phyloP scores from a whole-genome alignment of 1,140 invertebrate species.

The Brachionus sp. region DNA sequence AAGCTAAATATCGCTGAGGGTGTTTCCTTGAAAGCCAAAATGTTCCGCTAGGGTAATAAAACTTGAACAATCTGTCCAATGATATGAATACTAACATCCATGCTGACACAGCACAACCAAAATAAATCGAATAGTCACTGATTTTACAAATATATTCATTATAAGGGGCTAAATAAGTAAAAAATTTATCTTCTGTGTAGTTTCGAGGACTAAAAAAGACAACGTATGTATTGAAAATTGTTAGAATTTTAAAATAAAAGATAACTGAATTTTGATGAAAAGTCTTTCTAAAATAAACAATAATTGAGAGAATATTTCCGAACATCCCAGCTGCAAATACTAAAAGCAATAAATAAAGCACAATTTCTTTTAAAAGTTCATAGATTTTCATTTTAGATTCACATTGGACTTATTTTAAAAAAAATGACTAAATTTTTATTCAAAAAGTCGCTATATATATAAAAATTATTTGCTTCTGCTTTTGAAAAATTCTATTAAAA shows the following conservation, averaged over 20 bases:
- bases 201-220: not conserved
- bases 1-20: not conserved
- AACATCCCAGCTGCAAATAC: not conserved
- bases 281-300: not conserved
- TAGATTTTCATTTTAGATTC: not conserved
- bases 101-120: conserved; percentile 11
- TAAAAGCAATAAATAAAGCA: not conserved
- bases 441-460: not conserved
- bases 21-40: not conserved
- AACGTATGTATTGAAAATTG: not conserved
- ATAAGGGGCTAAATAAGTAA: not conserved
- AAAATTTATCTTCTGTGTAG: not conserved
- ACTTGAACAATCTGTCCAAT: not conserved
- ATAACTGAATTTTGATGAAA: not conserved
- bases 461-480: not conserved
- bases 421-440: not conserved
- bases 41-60: not conserved
- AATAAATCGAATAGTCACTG: conserved; percentile 7
- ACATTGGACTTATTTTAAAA: not conserved
- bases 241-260: not conserved
- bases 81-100: not conserved
- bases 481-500: not conserved
- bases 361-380: not conserved
- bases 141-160: not conserved
- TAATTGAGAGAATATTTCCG: not conserved